Base-by-base conservation (phyloP, 2,113 vertebrate species). In the Pitta sordida region DNA sequence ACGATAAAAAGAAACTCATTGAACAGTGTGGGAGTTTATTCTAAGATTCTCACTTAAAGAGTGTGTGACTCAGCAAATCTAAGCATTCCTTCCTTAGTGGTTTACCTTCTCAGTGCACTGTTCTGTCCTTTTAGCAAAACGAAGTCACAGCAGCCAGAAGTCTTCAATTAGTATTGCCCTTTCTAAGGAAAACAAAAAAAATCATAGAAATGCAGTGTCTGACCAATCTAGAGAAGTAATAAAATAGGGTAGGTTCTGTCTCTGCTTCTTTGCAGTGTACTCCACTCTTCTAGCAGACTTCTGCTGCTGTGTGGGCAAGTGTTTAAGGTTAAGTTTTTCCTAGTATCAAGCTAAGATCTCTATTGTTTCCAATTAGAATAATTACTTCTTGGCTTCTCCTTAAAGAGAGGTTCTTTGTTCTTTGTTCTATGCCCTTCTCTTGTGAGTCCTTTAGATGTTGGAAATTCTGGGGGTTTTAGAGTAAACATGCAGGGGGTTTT, bases 381-480 rank as follows among this genome's bases (percentile, higher is more conserved):
- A 92, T 88, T 90, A 53, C 26, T 67, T 83, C 58, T 73, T 91
- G 64, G 74, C n/a, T 93, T 86, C 80, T 55, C 34, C 34, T 88
- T 64, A 63, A 49, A 67, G 26, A 76, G 4, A 36, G 15, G 5
- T 41, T 68, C 30, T 32, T 41, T 73, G 52, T 43, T 94, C 46
- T 34, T 29, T 67, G 78, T 49, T 88, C 10, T 0, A 41, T 65
- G 51, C 32, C 19, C 56, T 92, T 77, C 68, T 83, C 52, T 77
- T 65, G 29, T 20, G 52, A 87, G 20, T 43, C 58, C 51, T 74
- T 88, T 13, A 73, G 55, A 43, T 18, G 36, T 2, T 6, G 34
- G 12, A 76, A 75, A 17, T 56, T n/a, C n/a, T n/a, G n/a, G n/a
- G n/a, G n/a, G 44, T 41, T 2, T 56, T 13, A 62, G 52, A 55